Evolutionary conservation across 2,888 invertebrate species (phyloP).

Genomic region (Nesidiocoris tenuis): DNA sequence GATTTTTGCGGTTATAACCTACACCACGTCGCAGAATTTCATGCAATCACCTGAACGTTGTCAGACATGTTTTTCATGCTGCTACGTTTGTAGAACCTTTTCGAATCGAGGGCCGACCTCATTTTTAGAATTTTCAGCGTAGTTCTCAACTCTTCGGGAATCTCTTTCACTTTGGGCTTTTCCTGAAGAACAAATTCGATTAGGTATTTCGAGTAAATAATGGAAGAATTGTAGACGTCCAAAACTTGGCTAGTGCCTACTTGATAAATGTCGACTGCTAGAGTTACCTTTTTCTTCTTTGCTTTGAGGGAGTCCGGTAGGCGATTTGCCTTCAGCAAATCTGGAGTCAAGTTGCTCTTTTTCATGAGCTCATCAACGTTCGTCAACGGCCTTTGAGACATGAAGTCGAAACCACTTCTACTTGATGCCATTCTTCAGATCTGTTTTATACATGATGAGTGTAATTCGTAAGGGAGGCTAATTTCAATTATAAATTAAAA

Average conservation of each 20-base stretch:
- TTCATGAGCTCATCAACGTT: constrained; percentile 63
- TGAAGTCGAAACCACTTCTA: constrained; percentile 15
- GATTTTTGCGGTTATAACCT: too few relatives aligned
- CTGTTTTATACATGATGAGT: too few relatives aligned
- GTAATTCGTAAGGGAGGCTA: too few relatives aligned
- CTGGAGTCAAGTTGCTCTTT: constrained; percentile 64
- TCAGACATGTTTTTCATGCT: constrained; percentile 63
- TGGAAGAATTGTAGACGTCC: neutral
- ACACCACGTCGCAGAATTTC: too few relatives aligned
- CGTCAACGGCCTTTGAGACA: constrained; percentile 15
- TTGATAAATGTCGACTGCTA: too few relatives aligned
- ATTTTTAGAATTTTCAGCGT: constrained; percentile 89
- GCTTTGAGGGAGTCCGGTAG: constrained; percentile 64
- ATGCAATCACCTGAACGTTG: constrained; percentile 33
- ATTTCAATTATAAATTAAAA: too few relatives aligned
- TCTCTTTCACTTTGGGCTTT: constrained; percentile 81
- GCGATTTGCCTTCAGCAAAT: constrained; percentile 64
- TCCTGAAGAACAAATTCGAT: constrained; percentile 66
- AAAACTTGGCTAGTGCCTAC: too few relatives aligned
- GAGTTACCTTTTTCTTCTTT: constrained; percentile 60
- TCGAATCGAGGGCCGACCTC: constrained; percentile 88
- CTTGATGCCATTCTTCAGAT: neutral
- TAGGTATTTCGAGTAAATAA: constrained; percentile 50
- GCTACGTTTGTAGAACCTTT: constrained; percentile 92
- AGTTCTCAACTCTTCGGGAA: constrained; percentile 83